phyloP scores from a whole-genome alignment of 1,140 invertebrate genomes.

The Drosophila teissieri region DNA sequence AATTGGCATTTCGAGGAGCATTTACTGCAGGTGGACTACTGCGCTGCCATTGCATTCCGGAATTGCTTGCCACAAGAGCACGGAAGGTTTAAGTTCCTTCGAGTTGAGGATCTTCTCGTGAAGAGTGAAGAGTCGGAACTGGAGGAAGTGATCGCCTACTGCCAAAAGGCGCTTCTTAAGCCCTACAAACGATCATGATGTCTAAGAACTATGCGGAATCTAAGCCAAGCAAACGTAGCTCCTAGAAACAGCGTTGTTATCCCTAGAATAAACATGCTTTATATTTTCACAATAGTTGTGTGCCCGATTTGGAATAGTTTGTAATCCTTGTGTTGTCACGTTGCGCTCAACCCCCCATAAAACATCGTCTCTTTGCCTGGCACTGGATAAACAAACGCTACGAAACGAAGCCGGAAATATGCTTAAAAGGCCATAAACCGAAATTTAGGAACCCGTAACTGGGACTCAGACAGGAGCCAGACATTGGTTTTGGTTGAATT shows the following conservation, averaged over 20 bases:
- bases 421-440: slow-evolving; percentile 68
- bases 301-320: slow-evolving; percentile 18
- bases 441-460: slow-evolving; percentile 55
- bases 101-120: slow-evolving; percentile 86
- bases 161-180: slow-evolving; percentile 71
- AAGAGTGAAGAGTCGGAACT: slow-evolving; percentile 65
- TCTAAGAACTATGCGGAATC: slow-evolving; percentile 5
- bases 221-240: slow-evolving; percentile 26
- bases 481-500: slow-evolving; percentile 36
- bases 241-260: slow-evolving; percentile 19
- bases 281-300: slow-evolving; percentile 21
- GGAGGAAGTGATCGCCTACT: slow-evolving; percentile 86
- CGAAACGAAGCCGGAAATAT: slow-evolving; percentile 70
- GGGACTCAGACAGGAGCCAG: slow-evolving; percentile 49
- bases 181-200: slow-evolving; percentile 44
- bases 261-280: slow-evolving; percentile 42
- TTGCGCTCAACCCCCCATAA: slow-evolving; percentile 11
- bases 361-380: slow-evolving; percentile 33
- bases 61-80: slow-evolving; percentile 57
- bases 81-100: slow-evolving; percentile 85
- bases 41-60: slow-evolving; percentile 90
- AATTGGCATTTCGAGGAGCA: slow-evolving; percentile 95
- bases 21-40: slow-evolving; percentile 91
- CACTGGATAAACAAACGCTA: slow-evolving; percentile 60
- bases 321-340: slow-evolving; percentile 37